A percentile compares a stretch with the other conserved stretches of the same genome.
These are phyloP conservation scores for Masticophis lateralis DNA, from an alignment of 2,797 vertebrate genomes.

Conservation along the genomic window DNA sequence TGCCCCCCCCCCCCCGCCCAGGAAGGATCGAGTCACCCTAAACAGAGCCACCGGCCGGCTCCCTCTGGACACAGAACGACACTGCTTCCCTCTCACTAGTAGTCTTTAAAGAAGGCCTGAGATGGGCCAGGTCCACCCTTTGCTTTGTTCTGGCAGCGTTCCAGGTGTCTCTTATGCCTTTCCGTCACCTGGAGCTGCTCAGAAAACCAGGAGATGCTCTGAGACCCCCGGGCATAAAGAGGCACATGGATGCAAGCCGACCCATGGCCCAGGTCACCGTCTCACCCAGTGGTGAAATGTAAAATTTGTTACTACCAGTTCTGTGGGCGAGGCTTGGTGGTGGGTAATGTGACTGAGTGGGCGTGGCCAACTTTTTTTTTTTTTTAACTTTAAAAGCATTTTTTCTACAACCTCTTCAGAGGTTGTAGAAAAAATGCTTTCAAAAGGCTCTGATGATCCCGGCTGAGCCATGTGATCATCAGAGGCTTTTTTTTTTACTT, in stretches of 20 bases:
- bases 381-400: too few species aligned
- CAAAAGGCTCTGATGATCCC: too few species aligned
- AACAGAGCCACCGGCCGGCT: not conserved
- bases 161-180: not conserved
- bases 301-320: too few species aligned
- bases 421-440: too few species aligned
- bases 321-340: too few species aligned
- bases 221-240: not conserved
- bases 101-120: not conserved
- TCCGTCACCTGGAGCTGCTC: not conserved
- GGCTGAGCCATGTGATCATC: too few species aligned
- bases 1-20: not conserved
- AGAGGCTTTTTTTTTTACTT: too few species aligned
- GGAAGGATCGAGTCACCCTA: not conserved
- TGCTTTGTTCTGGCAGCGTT: not conserved
- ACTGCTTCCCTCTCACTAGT: not conserved
- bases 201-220: not conserved
- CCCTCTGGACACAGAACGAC: not conserved
- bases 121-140: not conserved
- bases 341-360: too few species aligned
- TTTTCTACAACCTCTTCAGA: too few species aligned
- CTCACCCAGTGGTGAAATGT: not conserved
- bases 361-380: too few species aligned
- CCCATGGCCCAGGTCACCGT: not conserved
- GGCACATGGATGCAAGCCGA: not conserved